Percentiles rank a stretch among this genome's conserved stretches.
phyloP scores from a whole-genome alignment of 2,113 vertebrate genomes.

The Mungos mungo region DNA sequence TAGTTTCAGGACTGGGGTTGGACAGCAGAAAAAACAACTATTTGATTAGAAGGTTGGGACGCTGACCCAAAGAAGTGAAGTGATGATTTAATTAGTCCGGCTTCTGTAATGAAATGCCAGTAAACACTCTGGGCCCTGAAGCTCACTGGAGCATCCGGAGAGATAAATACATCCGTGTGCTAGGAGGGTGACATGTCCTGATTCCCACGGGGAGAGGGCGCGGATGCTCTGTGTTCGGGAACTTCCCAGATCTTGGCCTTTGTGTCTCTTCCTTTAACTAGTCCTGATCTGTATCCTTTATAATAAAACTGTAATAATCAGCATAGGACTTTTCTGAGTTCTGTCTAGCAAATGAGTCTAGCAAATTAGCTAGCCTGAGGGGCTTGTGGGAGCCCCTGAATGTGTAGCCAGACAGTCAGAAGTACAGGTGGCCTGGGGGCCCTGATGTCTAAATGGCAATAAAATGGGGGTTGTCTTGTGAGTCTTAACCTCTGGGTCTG shows the following conservation, averaged over 20 bases:
- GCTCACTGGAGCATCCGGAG: neutral
- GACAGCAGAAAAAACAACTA: neutral
- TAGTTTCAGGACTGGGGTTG: neutral
- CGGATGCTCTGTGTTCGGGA: neutral
- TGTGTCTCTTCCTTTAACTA: neutral
- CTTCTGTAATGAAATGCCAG: neutral
- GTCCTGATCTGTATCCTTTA: neutral
- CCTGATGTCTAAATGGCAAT: neutral
- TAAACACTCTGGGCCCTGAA: neutral
- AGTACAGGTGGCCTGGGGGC: neutral
- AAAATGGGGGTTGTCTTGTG: neutral
- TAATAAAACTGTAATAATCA: neutral
- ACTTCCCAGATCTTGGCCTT: neutral
- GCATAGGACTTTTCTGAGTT: neutral
- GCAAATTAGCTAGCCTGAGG: neutral
- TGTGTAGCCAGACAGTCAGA: neutral
- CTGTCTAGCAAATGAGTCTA: neutral
- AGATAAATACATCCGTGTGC: too few species aligned
- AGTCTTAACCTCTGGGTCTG: neutral
- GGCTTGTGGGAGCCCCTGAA: neutral
- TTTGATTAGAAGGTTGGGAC: neutral
- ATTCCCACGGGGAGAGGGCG: neutral
- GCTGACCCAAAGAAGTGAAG: neutral
- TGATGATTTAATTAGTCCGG: neutral
- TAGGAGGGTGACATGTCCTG: neutral